Percentiles rank a stretch among this genome's conserved stretches.
Evolutionary conservation across 2,113 vertebrate genomes (phyloP).

Genomic region (Poeciliopsis prolifica): DNA sequence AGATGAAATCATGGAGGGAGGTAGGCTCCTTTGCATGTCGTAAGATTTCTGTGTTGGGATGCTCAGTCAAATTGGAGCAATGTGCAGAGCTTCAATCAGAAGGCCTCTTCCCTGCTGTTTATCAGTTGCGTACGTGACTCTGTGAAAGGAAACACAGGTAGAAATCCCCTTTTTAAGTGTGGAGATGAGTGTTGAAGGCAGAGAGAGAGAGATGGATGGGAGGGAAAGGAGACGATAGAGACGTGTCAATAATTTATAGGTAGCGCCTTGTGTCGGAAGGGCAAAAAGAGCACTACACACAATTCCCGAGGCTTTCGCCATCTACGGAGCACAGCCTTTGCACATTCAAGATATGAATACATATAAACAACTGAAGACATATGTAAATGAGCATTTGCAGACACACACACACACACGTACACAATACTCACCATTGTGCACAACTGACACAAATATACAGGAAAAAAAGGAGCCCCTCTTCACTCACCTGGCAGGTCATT

Average conservation of each 20-base stretch:
- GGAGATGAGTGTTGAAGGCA: constrained; percentile 30
- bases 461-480: constrained; percentile 46
- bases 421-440: constrained; percentile 23
- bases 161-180: constrained; percentile 67
- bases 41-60: constrained; percentile 46
- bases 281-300: constrained; percentile 52
- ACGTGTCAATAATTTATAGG: constrained; percentile 70
- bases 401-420: neutral
- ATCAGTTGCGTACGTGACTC: constrained; percentile 42
- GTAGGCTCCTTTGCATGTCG: constrained; percentile 63
- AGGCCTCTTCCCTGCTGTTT: constrained; percentile 57
- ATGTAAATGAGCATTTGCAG: constrained; percentile 62
- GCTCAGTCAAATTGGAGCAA: constrained; percentile 39
- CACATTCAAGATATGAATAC: constrained; percentile 20
- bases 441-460: constrained; percentile 46
- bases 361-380: constrained; percentile 53
- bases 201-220: constrained; percentile 50
- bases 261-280: constrained; percentile 67
- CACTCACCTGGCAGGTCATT: constrained; percentile 78
- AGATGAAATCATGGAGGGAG: constrained; percentile 41
- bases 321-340: constrained; percentile 45
- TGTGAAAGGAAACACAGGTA: constrained; percentile 57
- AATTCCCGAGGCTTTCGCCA: constrained; percentile 65
- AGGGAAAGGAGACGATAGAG: constrained; percentile 54
- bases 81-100: constrained; percentile 71